These are phyloP conservation scores for Falcaria lacertinaria DNA, from an alignment of 2,888 invertebrate genomes.

Conservation along the genomic window DNA sequence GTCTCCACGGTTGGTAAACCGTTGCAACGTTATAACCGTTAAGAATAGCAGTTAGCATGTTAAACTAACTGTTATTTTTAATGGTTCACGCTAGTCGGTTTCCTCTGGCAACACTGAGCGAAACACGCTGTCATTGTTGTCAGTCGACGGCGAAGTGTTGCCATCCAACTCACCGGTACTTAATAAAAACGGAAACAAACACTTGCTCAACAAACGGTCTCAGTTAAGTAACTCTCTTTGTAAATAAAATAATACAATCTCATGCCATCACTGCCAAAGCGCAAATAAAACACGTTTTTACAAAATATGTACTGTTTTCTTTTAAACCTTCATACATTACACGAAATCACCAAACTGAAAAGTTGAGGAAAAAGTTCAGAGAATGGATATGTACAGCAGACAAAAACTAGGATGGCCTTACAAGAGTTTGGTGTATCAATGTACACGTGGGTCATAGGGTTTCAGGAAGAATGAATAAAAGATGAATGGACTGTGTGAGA, in stretches of 20 bases:
- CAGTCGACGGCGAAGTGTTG: slow-evolving; percentile 29
- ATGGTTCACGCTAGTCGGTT: slow-evolving; percentile 16
- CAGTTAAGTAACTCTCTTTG: slow-evolving; percentile 75
- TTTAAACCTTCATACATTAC: background rate
- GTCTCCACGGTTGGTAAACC: slow-evolving; percentile 47
- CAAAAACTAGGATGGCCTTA: no score
- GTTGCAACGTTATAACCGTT: slow-evolving; percentile 14
- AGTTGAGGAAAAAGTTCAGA: no score
- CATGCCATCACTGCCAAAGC: slow-evolving; percentile 78
- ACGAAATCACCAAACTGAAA: no score
- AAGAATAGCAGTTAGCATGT: background rate
- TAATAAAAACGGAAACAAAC: slow-evolving; percentile 31
- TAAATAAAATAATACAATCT: slow-evolving; percentile 53
- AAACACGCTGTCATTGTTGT: slow-evolving; percentile 21
- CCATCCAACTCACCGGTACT: slow-evolving; percentile 23
- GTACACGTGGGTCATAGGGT: no score
- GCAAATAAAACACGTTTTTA: slow-evolving; percentile 71
- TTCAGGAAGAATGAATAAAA: no score
- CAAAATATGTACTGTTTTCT: slow-evolving; percentile 19
- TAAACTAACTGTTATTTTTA: slow-evolving; percentile 6
- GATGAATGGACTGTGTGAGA: no score
- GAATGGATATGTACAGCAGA: no score
- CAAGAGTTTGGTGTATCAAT: no score
- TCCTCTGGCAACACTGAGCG: slow-evolving; percentile 28
- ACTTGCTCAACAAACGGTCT: slow-evolving; percentile 64